Evolutionary conservation across 1,140 invertebrate genomes (phyloP).

Genomic region (Halictus rubicundus): DNA sequence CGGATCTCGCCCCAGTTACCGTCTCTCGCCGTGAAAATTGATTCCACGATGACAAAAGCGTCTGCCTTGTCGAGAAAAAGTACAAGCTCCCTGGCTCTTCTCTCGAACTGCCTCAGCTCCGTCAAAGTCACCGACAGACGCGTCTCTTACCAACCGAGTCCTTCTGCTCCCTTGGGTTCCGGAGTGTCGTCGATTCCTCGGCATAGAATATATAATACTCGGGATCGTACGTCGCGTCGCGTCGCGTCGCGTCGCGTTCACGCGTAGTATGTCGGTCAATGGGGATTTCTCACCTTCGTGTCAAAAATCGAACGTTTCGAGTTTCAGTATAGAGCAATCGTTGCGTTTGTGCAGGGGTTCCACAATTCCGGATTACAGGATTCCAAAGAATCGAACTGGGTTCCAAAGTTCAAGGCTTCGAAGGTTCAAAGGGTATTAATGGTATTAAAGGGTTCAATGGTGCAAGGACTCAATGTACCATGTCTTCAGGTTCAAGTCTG

Average conservation of each 20-base stretch:
- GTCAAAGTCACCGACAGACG: conserved; percentile 59
- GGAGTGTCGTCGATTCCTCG: not conserved
- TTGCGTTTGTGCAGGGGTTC: too few relatives aligned
- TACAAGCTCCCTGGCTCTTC: conserved; percentile 35
- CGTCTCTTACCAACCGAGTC: conserved; percentile 21
- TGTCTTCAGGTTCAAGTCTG: too few relatives aligned
- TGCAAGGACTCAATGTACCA: too few relatives aligned
- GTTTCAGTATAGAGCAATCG: too few relatives aligned
- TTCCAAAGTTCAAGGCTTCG: too few relatives aligned
- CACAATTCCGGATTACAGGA: too few relatives aligned
- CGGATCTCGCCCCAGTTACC: not conserved
- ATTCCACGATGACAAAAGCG: conserved; percentile 34
- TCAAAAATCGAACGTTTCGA: not conserved
- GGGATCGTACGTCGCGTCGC: conserved; percentile 25
- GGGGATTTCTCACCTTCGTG: not conserved
- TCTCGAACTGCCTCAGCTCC: conserved; percentile 32
- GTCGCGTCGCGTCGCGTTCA: not conserved
- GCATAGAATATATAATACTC: conserved; percentile 17
- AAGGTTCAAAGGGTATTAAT: too few relatives aligned
- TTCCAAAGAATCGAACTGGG: too few relatives aligned
- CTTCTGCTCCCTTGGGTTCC: not conserved
- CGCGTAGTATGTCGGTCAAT: not conserved
- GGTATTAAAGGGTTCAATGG: too few relatives aligned
- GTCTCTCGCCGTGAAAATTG: not conserved
- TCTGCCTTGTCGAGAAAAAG: not conserved